Evolutionary conservation across 2,888 invertebrate species (phyloP).

Genomic region (Tipula unca): DNA sequence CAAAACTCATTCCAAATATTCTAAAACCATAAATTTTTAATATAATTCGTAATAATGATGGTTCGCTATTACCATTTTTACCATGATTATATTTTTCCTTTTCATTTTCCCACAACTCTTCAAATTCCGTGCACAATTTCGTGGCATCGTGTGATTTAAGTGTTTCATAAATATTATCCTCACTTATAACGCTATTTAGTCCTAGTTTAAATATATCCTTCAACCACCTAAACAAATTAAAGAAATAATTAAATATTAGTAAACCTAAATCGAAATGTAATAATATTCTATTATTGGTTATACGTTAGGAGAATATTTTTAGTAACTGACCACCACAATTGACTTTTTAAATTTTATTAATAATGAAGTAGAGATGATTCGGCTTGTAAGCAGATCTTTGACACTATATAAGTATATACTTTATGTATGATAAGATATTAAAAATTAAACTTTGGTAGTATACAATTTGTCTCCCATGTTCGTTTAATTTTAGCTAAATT

Average conservation of each 20-base stretch:
- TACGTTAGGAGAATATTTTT: not conserved
- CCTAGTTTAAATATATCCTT: slow-evolving; percentile 24
- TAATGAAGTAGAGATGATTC: no score
- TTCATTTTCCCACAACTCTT: slow-evolving; percentile 24
- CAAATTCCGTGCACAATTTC: slow-evolving; percentile 22
- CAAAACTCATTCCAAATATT: slow-evolving; percentile 22
- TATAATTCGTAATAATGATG: slow-evolving; percentile 21
- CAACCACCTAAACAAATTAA: slow-evolving; percentile 25
- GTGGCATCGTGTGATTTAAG: slow-evolving; percentile 21
- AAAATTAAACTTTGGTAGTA: not conserved
- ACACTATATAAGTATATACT: no score
- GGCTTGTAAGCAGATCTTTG: no score
- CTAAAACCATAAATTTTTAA: slow-evolving; percentile 22
- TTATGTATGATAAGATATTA: no score
- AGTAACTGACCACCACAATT: not conserved
- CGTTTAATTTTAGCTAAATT: no score
- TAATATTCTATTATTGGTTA: not conserved
- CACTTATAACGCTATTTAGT: slow-evolving; percentile 22
- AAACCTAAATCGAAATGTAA: not conserved
- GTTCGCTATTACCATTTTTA: not conserved
- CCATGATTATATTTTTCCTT: slow-evolving; percentile 19
- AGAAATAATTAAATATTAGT: not conserved
- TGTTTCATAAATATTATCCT: slow-evolving; percentile 24
- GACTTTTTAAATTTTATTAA: no score
- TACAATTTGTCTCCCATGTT: no score